Evolutionary conservation across 2,888 invertebrate species (phyloP), one percentile per base, ranked within the genome.

Genomic region (Ferdinandea cuprea): DNA sequence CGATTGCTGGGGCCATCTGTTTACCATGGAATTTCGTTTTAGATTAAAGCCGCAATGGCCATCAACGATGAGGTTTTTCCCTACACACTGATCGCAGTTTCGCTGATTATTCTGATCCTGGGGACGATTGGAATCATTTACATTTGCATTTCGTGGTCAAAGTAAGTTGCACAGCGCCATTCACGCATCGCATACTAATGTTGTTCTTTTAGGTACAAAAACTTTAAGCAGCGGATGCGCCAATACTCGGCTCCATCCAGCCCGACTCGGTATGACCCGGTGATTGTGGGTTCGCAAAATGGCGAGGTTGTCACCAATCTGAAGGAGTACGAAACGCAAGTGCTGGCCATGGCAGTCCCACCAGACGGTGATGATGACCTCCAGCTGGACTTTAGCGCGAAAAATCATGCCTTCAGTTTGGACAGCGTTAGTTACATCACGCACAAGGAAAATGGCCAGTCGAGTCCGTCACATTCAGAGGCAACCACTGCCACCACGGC

Each of bases 261-360:
- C 58, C 93, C 93, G 0, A 91, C 92, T 0, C 92, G 95, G 25
- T 95, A 95, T 88, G 95, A 96, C 89, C 94, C 95, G 0, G 93
- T 93, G 0, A 93, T 93, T 68, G 92, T 91, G 0, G 90, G 90
- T 13, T 90, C 90, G 1, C 91, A 90, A 89, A 89, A 91, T 87
- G 90, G 89, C 28, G 91, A 91, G 32, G 88, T 89, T 3, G 88
- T 92, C 86, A 85, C 92, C 25, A 96, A 96, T 88, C 93, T 97
- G 48, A 97, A 98, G 86, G 95, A 98, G 91, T 98, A 98, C 90
- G 98, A 98, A 91, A 98, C 98, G 0, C 98, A 98, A 93, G 93
- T 97, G 44, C 92, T 97, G 2, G 97, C 97, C 86, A 97, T 97
- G 97, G 96, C 96, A 84, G 97, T 98, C 2, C 95, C 95, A 0